Base-by-base conservation (phyloP, 92 coral and sea anemone species). In the Palythoa grandiflora region DNA sequence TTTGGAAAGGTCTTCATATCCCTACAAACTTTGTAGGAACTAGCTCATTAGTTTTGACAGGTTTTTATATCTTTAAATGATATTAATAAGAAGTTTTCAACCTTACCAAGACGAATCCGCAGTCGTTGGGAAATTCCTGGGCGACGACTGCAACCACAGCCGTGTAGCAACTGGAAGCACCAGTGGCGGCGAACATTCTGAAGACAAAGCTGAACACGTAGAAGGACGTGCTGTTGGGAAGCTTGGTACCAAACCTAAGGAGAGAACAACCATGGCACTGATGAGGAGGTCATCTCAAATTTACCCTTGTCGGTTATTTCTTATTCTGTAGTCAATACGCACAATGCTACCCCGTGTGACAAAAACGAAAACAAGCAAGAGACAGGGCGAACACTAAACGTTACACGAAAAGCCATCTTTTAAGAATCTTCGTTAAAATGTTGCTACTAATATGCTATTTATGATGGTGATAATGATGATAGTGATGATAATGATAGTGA, bases 51-150 rank as follows among this genome's bases (percentile, higher is more conserved):
- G 28, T 28, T 28, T 28, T 28, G 28, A 28, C 28, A 28, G 28
- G 28, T 28, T 28, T 28, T 28, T 28, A 0, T 28, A 28, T 28
- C 28, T 28, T 0, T 28, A 28, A 28, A 28, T 28, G 28, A 28
- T 28, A 28, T 28, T 28, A 28, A 28, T 28, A 28, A 28, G 20
- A 12, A 12, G 68, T 54, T 65, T 6, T 17, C 17, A 7, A 37
- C 21, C 81, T 52, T 53, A 77, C 81, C 59, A 35, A 21, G 81
- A 77, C 68, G 2, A 77, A 52, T 1, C 60, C 81, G 66, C n/a
- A 54, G 65, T 77, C 81, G 17, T 6, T 3, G 15, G 44, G 6
- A 77, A 77, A 10, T 21, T 77, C 81, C 65, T 77, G 81, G 0
- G 66, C 20, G 19, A 9, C 21, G 3, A 77, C 21, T 9, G 81